Evolutionary conservation across 2,797 vertebrate genomes (phyloP), one percentile per base, ranked within the genome.

Genomic region (Channallabes apus): DNA sequence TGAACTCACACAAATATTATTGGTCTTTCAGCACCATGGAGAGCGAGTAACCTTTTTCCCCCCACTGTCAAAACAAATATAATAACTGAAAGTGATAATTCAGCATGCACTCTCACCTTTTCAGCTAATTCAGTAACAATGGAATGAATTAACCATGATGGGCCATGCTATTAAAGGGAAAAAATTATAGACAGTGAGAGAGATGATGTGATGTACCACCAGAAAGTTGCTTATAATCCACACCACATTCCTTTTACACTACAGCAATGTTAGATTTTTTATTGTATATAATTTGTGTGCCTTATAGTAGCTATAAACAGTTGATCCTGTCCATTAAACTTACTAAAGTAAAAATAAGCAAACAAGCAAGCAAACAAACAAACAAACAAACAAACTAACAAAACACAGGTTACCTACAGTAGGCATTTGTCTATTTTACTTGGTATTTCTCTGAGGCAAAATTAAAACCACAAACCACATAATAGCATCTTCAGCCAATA

Each of bases 11-110:
- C 20, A 79, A 41, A 24, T 79, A 79, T 27, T 77, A 38, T 79
- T 3, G 12, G 56, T 56, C 20, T 80, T 91, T 91, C 90, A 90
- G 90, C 71, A 89, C 86, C 82, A 84, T 73, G 86, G 86, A 86
- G 80, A 89, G 87, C 61, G 2, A 17, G 22, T 15, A 79, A 79
- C 78, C 18, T 38, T 83, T 27, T 20, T 24, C 32, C 59, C 38
- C 41, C 56, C 56, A 54, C 56, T 27, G 29, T 72, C 64, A 73
- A 8, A 72, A 80, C 24, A 62, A 72, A 75, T 61, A 72, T 54
- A 82, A 38, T 75, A 75, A 56, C 14, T 56, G 46, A 75, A 75
- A 75, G 72, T 75, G 72, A n/a, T 54, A 75, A 56, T 78, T 61
- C 54, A 78, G 54, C 29, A 38, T 15, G 56, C 6, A 24, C 32